Evolutionary conservation across 1,140 invertebrate genomes (phyloP).

Genomic region (Harpegnathos saltator): DNA sequence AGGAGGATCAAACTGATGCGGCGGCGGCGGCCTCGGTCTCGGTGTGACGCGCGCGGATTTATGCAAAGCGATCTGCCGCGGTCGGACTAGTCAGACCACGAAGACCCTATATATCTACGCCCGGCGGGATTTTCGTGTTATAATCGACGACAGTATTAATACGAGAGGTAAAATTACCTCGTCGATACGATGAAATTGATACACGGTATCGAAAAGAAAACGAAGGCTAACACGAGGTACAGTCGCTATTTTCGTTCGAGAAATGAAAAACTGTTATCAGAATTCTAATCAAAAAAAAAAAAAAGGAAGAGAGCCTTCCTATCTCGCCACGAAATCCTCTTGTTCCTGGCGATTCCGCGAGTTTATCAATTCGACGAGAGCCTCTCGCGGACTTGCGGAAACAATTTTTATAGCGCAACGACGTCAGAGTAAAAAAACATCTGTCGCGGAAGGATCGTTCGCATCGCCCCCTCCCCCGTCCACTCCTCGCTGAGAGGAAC

Average conservation of each 20-base stretch:
- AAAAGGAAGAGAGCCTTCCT: no score
- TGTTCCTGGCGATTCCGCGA: neutral
- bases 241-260: no score
- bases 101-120: neutral
- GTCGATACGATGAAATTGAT: neutral
- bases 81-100: constrained; percentile 4
- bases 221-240: no score
- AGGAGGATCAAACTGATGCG: constrained; percentile 11
- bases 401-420: neutral
- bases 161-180: neutral
- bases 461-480: no score
- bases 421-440: neutral
- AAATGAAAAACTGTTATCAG: no score
- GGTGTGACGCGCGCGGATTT: constrained; percentile 5
- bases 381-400: neutral
- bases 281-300: no score
- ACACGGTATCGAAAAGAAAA: no score
- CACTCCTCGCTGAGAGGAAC: constrained; percentile 3
- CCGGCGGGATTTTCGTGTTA: neutral
- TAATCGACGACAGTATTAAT: constrained; percentile 23
- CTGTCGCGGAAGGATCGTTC: neutral
- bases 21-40: no score
- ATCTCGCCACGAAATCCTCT: neutral
- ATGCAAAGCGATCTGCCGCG: neutral
- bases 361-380: neutral